A percentile compares a stretch with the other conserved stretches of the same genome.
Evolutionary conservation across 2,888 invertebrate species (phyloP).

Genomic region (Cheilosia scutellata): DNA sequence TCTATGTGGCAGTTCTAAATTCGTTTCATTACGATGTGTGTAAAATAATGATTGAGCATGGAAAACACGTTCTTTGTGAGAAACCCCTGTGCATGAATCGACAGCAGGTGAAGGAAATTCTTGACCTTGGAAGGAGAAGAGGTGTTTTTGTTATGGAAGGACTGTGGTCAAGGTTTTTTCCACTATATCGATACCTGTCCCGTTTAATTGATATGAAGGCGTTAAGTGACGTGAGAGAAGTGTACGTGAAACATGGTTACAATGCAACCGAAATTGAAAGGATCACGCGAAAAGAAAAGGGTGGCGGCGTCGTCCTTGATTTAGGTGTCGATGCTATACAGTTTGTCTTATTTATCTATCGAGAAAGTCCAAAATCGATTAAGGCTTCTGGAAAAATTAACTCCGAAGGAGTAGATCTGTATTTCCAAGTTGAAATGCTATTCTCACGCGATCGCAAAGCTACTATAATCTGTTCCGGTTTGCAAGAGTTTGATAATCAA

Average conservation of each 20-base stretch:
- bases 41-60: slow-evolving; percentile 89
- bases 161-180: slow-evolving; percentile 92
- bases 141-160: slow-evolving; percentile 93
- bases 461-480: slow-evolving; percentile 78
- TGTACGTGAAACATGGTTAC: slow-evolving; percentile 88
- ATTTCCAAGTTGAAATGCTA: slow-evolving; percentile 77
- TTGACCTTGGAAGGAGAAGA: slow-evolving; percentile 87
- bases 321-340: slow-evolving; percentile 90
- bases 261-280: slow-evolving; percentile 85
- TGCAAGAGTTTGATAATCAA: slow-evolving; percentile 77
- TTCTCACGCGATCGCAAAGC: slow-evolving; percentile 77
- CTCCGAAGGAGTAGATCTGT: slow-evolving; percentile 88
- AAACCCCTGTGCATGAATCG: slow-evolving; percentile 92
- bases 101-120: slow-evolving; percentile 88
- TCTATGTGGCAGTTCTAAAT: slow-evolving; percentile 91
- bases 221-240: slow-evolving; percentile 88
- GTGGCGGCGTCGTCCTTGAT: slow-evolving; percentile 91
- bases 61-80: slow-evolving; percentile 94
- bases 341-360: slow-evolving; percentile 88
- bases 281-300: slow-evolving; percentile 87
- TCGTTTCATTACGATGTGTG: slow-evolving; percentile 88
- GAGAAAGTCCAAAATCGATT: slow-evolving; percentile 88
- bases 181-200: slow-evolving; percentile 88
- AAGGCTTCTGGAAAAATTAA: slow-evolving; percentile 88
- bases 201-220: slow-evolving; percentile 83